Evolutionary conservation across 2,797 vertebrate species (phyloP).

Genomic region (Bufotes viridis): DNA sequence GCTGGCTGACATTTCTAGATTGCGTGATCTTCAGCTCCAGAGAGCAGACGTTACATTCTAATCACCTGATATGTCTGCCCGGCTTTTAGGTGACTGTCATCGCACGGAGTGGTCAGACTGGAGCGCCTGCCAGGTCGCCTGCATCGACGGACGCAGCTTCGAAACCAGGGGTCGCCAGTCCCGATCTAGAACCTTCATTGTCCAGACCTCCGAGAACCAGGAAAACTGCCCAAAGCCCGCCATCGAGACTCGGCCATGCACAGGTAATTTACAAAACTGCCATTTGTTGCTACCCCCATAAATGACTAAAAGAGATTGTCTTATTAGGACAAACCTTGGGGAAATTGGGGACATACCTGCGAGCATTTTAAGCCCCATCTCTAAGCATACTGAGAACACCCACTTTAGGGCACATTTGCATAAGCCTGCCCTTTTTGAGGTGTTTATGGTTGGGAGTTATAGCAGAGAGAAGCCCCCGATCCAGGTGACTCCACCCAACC

Average conservation of each 20-base stretch:
- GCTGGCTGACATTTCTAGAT: conserved; percentile 14
- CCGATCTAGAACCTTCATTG: conserved; percentile 86
- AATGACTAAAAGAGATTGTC: no score
- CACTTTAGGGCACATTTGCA: no score
- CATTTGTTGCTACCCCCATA: no score
- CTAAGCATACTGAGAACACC: no score
- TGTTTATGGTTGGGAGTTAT: no score
- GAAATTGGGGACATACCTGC: no score
- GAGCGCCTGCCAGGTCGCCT: conserved; percentile 94
- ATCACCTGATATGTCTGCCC: background rate
- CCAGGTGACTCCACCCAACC: no score
- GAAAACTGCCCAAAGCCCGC: conserved; percentile 87
- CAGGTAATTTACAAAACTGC: conserved; percentile 76
- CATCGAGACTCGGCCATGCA: conserved; percentile 87
- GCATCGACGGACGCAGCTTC: conserved; percentile 91
- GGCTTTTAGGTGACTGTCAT: conserved; percentile 88
- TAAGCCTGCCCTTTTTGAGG: no score
- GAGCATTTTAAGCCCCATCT: no score
- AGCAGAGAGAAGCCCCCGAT: no score
- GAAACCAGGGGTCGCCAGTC: conserved; percentile 86
- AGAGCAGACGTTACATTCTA: background rate
- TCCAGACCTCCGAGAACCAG: conserved; percentile 85
- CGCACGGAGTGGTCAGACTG: conserved; percentile 92
- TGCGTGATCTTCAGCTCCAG: background rate
- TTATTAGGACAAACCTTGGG: no score